phyloP scores from a whole-genome alignment of 2,888 invertebrate species.

The Pedicia rivosa region DNA sequence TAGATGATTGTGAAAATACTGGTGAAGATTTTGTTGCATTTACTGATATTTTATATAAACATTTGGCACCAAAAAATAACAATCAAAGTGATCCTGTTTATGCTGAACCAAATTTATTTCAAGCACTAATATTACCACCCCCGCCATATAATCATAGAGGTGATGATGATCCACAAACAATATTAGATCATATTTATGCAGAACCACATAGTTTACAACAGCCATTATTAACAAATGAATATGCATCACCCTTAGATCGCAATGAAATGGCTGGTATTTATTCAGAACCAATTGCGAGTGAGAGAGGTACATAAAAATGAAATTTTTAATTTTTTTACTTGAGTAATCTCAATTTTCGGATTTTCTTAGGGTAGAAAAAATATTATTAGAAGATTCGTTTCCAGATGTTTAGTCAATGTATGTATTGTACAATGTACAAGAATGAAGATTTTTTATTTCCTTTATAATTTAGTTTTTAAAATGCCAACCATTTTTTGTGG shows the following conservation, averaged over 20 bases:
- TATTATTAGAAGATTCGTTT: too few relatives aligned
- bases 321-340: too few relatives aligned
- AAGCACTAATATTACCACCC: background rate
- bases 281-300: conserved; percentile 21
- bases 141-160: conserved; percentile 5
- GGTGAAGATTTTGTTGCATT: conserved; percentile 21
- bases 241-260: conserved; percentile 21
- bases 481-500: too few relatives aligned
- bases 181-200: conserved; percentile 20
- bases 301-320: conserved; percentile 18
- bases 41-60: conserved; percentile 20
- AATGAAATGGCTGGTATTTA: conserved; percentile 19
- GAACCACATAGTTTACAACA: conserved; percentile 22
- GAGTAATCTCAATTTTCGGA: too few relatives aligned
- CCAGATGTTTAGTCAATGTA: too few relatives aligned
- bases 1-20: conserved; percentile 17
- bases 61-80: conserved; percentile 13
- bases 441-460: background rate
- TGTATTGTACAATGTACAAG: too few relatives aligned
- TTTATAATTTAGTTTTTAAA: too few relatives aligned
- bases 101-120: conserved; percentile 17
- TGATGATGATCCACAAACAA: conserved; percentile 3
- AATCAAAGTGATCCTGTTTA: conserved; percentile 18
- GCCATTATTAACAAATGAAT: conserved; percentile 21
- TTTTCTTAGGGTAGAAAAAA: too few relatives aligned